Conservation (phyloP, 1,140 invertebrate species). For the Thereuonema tuberculata region DNA sequence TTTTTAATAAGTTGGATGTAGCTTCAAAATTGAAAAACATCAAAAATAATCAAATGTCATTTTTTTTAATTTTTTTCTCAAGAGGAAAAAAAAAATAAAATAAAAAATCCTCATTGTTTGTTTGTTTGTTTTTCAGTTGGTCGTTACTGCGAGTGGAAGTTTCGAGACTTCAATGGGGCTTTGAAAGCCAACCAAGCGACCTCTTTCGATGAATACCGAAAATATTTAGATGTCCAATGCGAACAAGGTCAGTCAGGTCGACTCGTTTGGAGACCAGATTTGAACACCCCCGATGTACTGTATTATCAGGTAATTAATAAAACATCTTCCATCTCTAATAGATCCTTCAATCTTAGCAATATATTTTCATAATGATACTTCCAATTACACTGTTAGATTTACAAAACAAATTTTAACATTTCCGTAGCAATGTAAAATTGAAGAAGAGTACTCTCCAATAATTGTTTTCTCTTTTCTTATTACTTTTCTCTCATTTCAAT, state of each 20-base stretch:
- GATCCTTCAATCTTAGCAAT: neutral
- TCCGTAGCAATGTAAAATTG: neutral
- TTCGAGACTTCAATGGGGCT: neutral
- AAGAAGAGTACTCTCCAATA: too few species aligned
- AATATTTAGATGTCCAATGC: conserved; percentile 16
- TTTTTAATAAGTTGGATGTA: neutral
- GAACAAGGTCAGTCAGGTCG: conserved; percentile 16
- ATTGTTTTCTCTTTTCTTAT: too few species aligned
- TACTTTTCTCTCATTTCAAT: too few species aligned
- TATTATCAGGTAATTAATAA: conserved; percentile 23
- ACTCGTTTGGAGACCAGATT: conserved; percentile 31
- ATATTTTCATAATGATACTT: neutral
- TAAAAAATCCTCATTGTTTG: too few species aligned
- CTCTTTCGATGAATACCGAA: conserved; percentile 11
- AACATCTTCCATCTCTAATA: neutral
- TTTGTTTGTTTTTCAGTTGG: conserved; percentile 6
- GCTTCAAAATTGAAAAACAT: too few species aligned
- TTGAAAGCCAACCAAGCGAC: neutral
- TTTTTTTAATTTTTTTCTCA: too few species aligned
- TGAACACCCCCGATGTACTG: conserved; percentile 29
- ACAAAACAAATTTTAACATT: neutral
- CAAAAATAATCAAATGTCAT: too few species aligned
- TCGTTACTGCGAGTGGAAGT: conserved; percentile 12
- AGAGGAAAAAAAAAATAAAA: too few species aligned
- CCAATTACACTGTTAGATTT: neutral